Conservation (phyloP, 2,797 vertebrate genomes). For the Sebastiscus tertius region DNA sequence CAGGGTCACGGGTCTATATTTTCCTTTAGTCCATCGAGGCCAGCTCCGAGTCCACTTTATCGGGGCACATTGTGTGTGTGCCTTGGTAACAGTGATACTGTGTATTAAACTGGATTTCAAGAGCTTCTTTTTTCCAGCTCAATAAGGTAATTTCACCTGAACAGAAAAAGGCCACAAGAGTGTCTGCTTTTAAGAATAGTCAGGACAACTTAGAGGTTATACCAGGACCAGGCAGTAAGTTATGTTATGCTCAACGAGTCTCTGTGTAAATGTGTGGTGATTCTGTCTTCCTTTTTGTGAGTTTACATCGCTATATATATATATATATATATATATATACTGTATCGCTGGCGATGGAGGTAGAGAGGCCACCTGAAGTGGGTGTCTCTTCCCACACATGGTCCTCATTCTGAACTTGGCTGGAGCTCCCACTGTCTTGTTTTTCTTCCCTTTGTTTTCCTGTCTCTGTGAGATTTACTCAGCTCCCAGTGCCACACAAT, state of each 20-base stretch:
- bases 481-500: slow-evolving; percentile 53
- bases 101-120: neutral
- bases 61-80: neutral
- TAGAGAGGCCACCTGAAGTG: slow-evolving; percentile 60
- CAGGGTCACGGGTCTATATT: slow-evolving; percentile 28
- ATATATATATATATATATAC: slow-evolving; percentile 17
- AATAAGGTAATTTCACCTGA: neutral
- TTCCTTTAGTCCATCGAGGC: slow-evolving; percentile 8
- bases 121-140: neutral
- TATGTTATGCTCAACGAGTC: neutral
- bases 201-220: neutral
- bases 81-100: neutral
- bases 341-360: slow-evolving; percentile 2
- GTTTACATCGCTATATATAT: slow-evolving; percentile 26
- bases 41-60: neutral
- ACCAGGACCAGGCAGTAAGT: neutral
- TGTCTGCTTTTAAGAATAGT: neutral
- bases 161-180: neutral
- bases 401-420: slow-evolving; percentile 60
- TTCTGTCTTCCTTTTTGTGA: neutral
- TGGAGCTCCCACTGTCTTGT: slow-evolving; percentile 56
- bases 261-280: neutral
- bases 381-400: slow-evolving; percentile 73
- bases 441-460: slow-evolving; percentile 64
- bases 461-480: slow-evolving; percentile 57